These are phyloP conservation scores for Darevskia mixta DNA, from an alignment of 2,797 vertebrate species.

Conservation along the genomic window DNA sequence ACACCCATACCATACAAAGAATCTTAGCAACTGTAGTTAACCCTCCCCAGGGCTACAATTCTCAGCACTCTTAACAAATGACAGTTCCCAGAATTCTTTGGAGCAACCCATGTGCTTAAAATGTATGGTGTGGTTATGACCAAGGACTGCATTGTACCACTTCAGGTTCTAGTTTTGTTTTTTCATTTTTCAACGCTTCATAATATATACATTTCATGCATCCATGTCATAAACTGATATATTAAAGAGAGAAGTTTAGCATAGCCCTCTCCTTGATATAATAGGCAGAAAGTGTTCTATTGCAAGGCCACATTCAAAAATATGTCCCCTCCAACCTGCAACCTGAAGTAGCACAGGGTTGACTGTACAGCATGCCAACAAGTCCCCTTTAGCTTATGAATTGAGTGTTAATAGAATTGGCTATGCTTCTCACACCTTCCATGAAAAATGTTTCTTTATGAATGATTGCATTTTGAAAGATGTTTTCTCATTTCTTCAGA, in stretches of 20 bases:
- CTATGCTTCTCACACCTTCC: conserved; percentile 6
- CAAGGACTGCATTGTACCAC: neutral
- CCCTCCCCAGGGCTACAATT: no score
- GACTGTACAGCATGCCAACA: neutral
- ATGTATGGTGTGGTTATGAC: no score
- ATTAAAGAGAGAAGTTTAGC: neutral
- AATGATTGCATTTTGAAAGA: conserved; percentile 20
- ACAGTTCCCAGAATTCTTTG: no score
- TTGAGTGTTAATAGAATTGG: neutral
- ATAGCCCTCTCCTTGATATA: neutral
- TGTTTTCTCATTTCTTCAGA: conserved; percentile 46
- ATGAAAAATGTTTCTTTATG: neutral
- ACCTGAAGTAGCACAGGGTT: conserved; percentile 2
- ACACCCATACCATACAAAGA: no score
- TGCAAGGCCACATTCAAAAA: neutral
- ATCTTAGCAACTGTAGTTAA: no score
- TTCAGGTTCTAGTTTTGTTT: neutral
- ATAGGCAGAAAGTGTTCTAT: neutral
- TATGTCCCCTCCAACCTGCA: neutral
- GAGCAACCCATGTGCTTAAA: no score
- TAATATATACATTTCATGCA: neutral
- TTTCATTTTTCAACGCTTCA: neutral
- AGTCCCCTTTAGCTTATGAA: neutral
- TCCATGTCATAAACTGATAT: neutral
- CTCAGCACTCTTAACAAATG: no score